A percentile compares a stretch with the other conserved stretches of the same genome.
Evolutionary conservation across 1,140 invertebrate species (phyloP).

Genomic region (Hylyphantes graminicola): DNA sequence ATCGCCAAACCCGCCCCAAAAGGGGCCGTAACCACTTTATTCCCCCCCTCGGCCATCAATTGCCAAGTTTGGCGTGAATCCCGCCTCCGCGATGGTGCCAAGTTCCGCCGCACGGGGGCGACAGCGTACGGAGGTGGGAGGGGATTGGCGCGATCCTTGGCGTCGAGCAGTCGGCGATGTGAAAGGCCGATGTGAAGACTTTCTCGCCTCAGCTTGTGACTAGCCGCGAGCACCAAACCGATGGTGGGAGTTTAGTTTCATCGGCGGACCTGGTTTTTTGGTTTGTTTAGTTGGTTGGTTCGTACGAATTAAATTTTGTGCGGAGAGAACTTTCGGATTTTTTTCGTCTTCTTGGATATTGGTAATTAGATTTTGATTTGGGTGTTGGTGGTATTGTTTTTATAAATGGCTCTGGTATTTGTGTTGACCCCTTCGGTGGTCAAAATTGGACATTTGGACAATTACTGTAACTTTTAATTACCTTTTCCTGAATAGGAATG

Average conservation of each 20-base stretch:
- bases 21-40: slow-evolving; percentile 36
- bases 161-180: slow-evolving; percentile 53
- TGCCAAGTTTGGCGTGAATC: slow-evolving; percentile 38
- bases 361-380: too few species aligned
- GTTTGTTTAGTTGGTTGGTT: background rate
- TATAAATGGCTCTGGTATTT: too few species aligned
- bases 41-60: slow-evolving; percentile 27
- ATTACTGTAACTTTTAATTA: too few species aligned
- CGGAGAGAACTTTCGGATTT: background rate
- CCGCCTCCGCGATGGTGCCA: slow-evolving; percentile 40
- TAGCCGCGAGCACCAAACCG: slow-evolving; percentile 10
- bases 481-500: too few species aligned
- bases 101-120: slow-evolving; percentile 44
- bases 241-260: background rate
- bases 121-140: slow-evolving; percentile 50
- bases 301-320: background rate
- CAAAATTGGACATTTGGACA: too few species aligned
- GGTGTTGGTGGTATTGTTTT: too few species aligned
- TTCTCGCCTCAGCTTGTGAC: slow-evolving; percentile 14
- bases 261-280: background rate
- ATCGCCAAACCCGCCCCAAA: slow-evolving; percentile 45
- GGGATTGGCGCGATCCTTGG: slow-evolving; percentile 23
- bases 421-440: too few species aligned
- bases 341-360: background rate
- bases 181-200: slow-evolving; percentile 22